Conservation (phyloP, 2,797 vertebrate genomes). For the Aldrovandia affinis region DNA sequence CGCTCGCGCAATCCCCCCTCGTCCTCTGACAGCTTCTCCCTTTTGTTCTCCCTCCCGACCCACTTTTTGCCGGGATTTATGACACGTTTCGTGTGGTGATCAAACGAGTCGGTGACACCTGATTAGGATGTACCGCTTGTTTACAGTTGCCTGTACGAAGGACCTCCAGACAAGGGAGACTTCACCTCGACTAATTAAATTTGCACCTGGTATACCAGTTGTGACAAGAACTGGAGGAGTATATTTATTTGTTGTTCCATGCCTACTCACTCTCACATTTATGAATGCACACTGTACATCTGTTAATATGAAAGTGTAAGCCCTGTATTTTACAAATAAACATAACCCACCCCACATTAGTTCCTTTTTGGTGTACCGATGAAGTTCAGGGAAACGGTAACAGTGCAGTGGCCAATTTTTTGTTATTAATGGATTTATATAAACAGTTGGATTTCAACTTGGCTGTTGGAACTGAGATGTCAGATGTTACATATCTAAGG, state of each 20-base stretch:
- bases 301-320: slow-evolving; percentile 17
- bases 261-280: slow-evolving; percentile 71
- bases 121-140: slow-evolving; percentile 90
- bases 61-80: slow-evolving; percentile 88
- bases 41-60: slow-evolving; percentile 86
- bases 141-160: slow-evolving; percentile 86
- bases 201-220: slow-evolving; percentile 86
- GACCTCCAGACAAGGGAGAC: slow-evolving; percentile 84
- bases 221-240: slow-evolving; percentile 81
- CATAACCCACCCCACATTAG: slow-evolving; percentile 17
- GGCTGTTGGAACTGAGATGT: neutral
- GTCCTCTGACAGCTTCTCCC: slow-evolving; percentile 81
- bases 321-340: slow-evolving; percentile 50
- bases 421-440: slow-evolving; percentile 22
- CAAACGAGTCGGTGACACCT: slow-evolving; percentile 91
- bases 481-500: neutral
- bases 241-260: slow-evolving; percentile 76
- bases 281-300: slow-evolving; percentile 62
- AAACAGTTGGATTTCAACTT: neutral
- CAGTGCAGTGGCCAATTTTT: slow-evolving; percentile 1
- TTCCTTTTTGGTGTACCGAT: slow-evolving; percentile 43
- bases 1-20: slow-evolving; percentile 80
- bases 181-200: slow-evolving; percentile 94
- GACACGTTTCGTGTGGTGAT: slow-evolving; percentile 91
- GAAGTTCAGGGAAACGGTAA: slow-evolving; percentile 28